Evolutionary conservation across 2,113 vertebrate genomes (phyloP).

Genomic region (Edolisoma coerulescens): DNA sequence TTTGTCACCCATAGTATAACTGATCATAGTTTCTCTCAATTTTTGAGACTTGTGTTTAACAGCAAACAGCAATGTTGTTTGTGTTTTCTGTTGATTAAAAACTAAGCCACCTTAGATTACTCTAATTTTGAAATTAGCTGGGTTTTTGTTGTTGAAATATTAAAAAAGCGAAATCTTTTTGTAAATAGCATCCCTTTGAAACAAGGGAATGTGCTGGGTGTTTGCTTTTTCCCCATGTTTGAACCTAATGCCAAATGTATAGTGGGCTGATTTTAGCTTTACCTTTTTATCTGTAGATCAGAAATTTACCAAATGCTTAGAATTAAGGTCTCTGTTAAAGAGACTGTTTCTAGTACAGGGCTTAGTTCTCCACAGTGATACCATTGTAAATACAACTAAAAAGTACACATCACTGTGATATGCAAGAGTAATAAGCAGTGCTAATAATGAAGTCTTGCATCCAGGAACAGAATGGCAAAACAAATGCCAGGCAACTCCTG

Average conservation of each 20-base stretch:
- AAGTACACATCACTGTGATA: slow-evolving; percentile 61
- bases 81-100: slow-evolving; percentile 52
- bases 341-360: slow-evolving; percentile 19
- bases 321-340: slow-evolving; percentile 11
- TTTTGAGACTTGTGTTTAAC: slow-evolving; percentile 56
- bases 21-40: slow-evolving; percentile 59
- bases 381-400: slow-evolving; percentile 29
- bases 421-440: not conserved
- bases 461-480: not conserved
- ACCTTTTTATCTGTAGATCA: slow-evolving; percentile 34
- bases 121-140: slow-evolving; percentile 48
- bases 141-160: slow-evolving; percentile 45
- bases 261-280: slow-evolving; percentile 16
- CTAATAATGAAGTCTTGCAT: slow-evolving; percentile 1
- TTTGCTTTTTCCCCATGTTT: slow-evolving; percentile 14
- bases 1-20: slow-evolving; percentile 39
- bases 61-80: slow-evolving; percentile 52
- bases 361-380: slow-evolving; percentile 43
- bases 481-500: slow-evolving; percentile 12
- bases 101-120: slow-evolving; percentile 45
- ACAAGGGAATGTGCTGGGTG: not conserved
- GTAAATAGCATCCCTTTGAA: slow-evolving; percentile 50
- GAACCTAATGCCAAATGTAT: not conserved
- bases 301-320: not conserved
- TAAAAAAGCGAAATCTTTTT: slow-evolving; percentile 36